Base-by-base conservation (phyloP, 2,797 vertebrate genomes). In the Malacoraja senta region DNA sequence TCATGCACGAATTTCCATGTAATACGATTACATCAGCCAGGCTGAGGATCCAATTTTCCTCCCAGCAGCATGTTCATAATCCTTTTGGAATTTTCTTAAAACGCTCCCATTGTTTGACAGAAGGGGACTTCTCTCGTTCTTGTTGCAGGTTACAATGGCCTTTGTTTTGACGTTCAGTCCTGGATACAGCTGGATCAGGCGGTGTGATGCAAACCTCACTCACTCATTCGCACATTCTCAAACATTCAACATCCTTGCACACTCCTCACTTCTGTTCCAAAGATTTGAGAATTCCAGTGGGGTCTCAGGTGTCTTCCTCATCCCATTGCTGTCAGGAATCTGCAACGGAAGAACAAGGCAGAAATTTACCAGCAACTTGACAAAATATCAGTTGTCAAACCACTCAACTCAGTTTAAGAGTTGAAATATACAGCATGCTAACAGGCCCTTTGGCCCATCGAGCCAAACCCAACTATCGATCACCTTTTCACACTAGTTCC, bases 171-270 rank as follows among this genome's bases (percentile, higher is more conserved):
- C 95, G 96, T 96, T 97, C 96, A 96, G 97, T 97, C 94, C 94
- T 94, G 44, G 90, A 92, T 92, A 92, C 96, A 95, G 96, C 94
- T 96, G 97, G 96, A 96, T 95, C 95, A 95, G 96, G 97, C 97
- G 97, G 97, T 98, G 97, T 97, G 97, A 97, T 97, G 97, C 97
- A 97, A 97, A 97, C 97, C 96, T 97, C 97, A 97, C 96, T 97
- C 96, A 96, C 96, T 97, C 97, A 97, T 97, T 95, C 98, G 96
- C 97, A 97, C 98, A 97, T 96, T 97, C 97, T 96, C 97, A 98
- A 96, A 97, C 98, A 98, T 96, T 98, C 98, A 96, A 96, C 96
- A 97, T 97, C 97, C 96, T 97, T 96, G 96, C 97, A 97, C 97
- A 97, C 97, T 96, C 97, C 96, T 97, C 96, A 95, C 97, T 98